These are phyloP conservation scores for Ichneumoninae sp. DNA, from an alignment of 2,888 invertebrate genomes.

Conservation along the genomic window DNA sequence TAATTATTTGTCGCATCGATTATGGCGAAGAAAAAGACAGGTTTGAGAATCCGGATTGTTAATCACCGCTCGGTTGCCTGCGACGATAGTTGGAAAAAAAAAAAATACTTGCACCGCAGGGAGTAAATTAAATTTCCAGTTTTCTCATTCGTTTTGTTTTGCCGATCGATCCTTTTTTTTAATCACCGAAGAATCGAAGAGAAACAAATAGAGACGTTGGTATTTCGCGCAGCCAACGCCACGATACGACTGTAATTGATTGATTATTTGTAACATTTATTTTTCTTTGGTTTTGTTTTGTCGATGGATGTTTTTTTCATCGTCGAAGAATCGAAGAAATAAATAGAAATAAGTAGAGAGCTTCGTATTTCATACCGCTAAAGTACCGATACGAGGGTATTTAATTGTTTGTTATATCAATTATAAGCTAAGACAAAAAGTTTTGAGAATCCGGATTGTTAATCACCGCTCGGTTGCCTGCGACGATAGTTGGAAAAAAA, in stretches of 20 bases:
- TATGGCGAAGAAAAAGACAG: too few species aligned
- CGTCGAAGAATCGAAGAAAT: not conserved
- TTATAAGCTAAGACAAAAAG: not conserved
- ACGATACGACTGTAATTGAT: not conserved
- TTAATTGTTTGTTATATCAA: slow-evolving; percentile 15
- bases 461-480: not conserved
- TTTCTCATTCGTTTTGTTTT: not conserved
- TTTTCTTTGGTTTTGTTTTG: not conserved
- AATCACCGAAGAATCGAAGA: not conserved
- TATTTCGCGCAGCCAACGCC: not conserved
- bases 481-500: not conserved
- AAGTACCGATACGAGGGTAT: slow-evolving; percentile 5
- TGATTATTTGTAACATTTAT: not conserved
- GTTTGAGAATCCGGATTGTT: too few species aligned
- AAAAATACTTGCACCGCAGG: not conserved
- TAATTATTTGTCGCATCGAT: too few species aligned
- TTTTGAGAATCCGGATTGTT: too few species aligned
- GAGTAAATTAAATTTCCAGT: not conserved
- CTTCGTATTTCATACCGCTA: not conserved
- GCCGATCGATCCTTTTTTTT: not conserved
- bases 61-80: not conserved
- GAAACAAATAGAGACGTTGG: not conserved
- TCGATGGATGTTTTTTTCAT: not conserved
- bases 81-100: not conserved
- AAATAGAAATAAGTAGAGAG: not conserved